Evolutionary conservation across 2,888 invertebrate genomes (phyloP), one percentile per base, ranked within the genome.

Genomic region (Diachrysia chrysitis): DNA sequence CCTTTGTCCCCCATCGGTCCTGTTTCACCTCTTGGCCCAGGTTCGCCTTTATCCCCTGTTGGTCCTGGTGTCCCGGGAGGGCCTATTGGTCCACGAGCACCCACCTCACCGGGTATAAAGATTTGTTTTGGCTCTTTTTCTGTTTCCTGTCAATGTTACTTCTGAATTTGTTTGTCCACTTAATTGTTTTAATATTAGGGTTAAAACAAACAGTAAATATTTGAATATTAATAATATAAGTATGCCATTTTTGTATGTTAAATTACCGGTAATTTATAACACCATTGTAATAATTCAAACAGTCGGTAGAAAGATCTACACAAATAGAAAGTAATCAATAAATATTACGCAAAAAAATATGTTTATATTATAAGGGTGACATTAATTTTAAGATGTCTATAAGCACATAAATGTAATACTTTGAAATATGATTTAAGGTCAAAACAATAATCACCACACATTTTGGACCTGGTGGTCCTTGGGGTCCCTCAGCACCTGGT

Each of bases 401-500:
- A n/a, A n/a, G n/a, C n/a, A n/a, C n/a, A n/a, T n/a, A n/a, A n/a
- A n/a, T n/a, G n/a, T n/a, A n/a, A n/a, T n/a, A n/a, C n/a, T n/a
- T n/a, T n/a, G n/a, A n/a, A n/a, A n/a, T n/a, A n/a, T n/a, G n/a
- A n/a, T n/a, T n/a, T n/a, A n/a, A n/a, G n/a, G n/a, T n/a, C n/a
- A 60, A 25, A 17, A 58, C n/a, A 58, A 63, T 90, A 71, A 81
- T 88, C 83, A 92, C 93, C 90, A 88, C 84, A 77, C 76, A 73
- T 19, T 91, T 89, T 12, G 93, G 93, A 5, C 97, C 97, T 87
- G 95, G 92, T 35, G 97, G 96, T 58, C 97, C 97, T 74, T 96
- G 96, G 71, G 96, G 96, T 66, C 97, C 97, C 61, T 96, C 96
- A 9, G 96, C 96, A 51, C 98, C 97, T 72, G 91, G 91, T 48